Conservation (phyloP, 1,140 invertebrate genomes). For the Papilio helenus region DNA sequence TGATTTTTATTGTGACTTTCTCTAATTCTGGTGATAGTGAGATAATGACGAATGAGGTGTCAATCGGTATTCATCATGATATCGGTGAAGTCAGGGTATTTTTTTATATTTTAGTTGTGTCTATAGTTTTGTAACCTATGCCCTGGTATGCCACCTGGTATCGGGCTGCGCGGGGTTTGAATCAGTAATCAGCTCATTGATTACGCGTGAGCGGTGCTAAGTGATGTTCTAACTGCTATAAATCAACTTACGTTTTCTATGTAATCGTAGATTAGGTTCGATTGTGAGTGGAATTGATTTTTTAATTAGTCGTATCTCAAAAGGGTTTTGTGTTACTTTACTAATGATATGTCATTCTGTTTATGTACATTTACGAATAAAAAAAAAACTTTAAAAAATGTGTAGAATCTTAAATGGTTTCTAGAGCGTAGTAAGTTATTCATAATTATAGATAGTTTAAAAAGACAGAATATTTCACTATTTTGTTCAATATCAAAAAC, state of each 20-base stretch:
- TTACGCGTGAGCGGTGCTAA: conserved; percentile 11
- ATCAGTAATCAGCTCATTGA: conserved; percentile 8
- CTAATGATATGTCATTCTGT: background rate
- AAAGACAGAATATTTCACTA: too few species aligned
- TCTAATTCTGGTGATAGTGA: too few species aligned
- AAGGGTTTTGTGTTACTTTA: background rate
- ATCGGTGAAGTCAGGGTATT: background rate
- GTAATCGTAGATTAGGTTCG: background rate
- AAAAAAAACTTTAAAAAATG: background rate
- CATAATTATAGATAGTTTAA: too few species aligned
- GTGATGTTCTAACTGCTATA: conserved; percentile 1
- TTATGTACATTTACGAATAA: too few species aligned
- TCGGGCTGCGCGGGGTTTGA: background rate
- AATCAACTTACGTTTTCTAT: background rate
- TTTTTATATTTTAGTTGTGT: background rate
- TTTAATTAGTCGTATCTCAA: background rate
- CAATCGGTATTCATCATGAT: too few species aligned
- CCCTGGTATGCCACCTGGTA: conserved; percentile 17
- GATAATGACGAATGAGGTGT: too few species aligned
- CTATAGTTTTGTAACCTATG: conserved; percentile 16
- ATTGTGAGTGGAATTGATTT: background rate
- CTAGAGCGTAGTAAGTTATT: too few species aligned
- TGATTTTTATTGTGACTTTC: too few species aligned
- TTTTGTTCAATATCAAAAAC: too few species aligned
- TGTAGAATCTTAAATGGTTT: too few species aligned